phyloP scores from a whole-genome alignment of 2,797 vertebrate genomes.

The Sus cebifrons region DNA sequence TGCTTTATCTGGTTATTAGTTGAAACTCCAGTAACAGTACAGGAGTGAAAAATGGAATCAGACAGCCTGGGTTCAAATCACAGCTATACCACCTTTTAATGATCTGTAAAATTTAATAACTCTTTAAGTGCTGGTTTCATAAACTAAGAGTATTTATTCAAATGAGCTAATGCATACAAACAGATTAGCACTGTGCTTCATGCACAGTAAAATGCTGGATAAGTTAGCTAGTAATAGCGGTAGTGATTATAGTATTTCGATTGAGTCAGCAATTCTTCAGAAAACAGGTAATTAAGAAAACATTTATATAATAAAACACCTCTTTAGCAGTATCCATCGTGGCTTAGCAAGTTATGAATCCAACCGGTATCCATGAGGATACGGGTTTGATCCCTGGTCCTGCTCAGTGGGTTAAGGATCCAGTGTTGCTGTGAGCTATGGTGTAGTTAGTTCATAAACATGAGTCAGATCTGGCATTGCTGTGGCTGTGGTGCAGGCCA shows the following conservation, averaged over 20 bases:
- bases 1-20: neutral
- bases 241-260: neutral
- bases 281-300: constrained; percentile 1
- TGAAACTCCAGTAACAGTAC: constrained; percentile 32
- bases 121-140: constrained; percentile 12
- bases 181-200: neutral
- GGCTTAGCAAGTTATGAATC: too few relatives aligned
- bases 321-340: too few relatives aligned
- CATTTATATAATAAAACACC: too few relatives aligned
- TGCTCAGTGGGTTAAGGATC: too few relatives aligned
- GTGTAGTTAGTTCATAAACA: too few relatives aligned
- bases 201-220: neutral
- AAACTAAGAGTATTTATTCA: constrained; percentile 9
- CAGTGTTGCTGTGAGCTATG: too few relatives aligned
- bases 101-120: constrained; percentile 12
- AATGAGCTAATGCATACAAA: neutral
- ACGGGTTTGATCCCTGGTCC: too few relatives aligned
- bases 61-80: constrained; percentile 12
- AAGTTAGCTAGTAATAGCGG: neutral
- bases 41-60: constrained; percentile 43
- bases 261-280: constrained; percentile 41
- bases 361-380: too few relatives aligned
- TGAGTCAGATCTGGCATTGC: too few relatives aligned
- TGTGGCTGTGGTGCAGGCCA: too few relatives aligned
- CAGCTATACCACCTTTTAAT: constrained; percentile 9